A percentile compares a stretch with the other conserved stretches of the same genome.
phyloP scores from a whole-genome alignment of 2,113 vertebrate genomes.

The Menura novaehollandiae region DNA sequence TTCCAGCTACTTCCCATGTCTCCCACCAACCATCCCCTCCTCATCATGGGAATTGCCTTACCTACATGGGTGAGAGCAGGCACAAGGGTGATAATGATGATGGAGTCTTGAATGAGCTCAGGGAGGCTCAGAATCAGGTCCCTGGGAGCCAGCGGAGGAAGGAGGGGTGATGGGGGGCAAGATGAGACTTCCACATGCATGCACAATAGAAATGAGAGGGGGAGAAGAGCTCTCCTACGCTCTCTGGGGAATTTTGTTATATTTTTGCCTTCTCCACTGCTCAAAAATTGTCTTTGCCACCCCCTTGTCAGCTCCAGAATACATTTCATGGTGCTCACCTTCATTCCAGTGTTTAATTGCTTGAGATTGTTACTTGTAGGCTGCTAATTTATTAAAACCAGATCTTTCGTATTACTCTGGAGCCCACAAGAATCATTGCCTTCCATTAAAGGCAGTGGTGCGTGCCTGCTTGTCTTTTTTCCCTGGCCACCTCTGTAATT shows the following conservation, averaged over 20 bases:
- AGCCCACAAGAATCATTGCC: constrained; percentile 58
- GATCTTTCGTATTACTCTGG: constrained; percentile 34
- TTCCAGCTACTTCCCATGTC: not conserved
- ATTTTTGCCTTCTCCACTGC: not conserved
- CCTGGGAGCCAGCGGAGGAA: not conserved
- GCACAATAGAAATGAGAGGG: not conserved
- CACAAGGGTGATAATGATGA: not conserved
- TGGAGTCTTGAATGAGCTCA: not conserved
- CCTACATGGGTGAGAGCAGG: not conserved
- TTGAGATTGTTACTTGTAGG: constrained; percentile 60
- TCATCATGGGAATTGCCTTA: not conserved
- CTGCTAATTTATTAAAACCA: constrained; percentile 69
- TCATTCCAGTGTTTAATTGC: constrained; percentile 59
- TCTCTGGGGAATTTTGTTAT: not conserved
- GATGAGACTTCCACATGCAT: not conserved
- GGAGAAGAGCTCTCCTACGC: not conserved
- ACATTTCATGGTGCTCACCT: constrained; percentile 55
- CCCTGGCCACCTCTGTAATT: constrained; percentile 56
- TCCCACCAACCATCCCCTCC: not conserved
- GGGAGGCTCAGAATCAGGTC: not conserved
- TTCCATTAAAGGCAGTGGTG: constrained; percentile 61
- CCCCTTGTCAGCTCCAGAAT: not conserved
- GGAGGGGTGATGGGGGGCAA: not conserved
- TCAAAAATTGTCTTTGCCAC: constrained; percentile 7
- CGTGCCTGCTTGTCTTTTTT: constrained; percentile 40